phyloP scores from a whole-genome alignment of 2,888 invertebrate species.

The Tigriopus californicus region DNA sequence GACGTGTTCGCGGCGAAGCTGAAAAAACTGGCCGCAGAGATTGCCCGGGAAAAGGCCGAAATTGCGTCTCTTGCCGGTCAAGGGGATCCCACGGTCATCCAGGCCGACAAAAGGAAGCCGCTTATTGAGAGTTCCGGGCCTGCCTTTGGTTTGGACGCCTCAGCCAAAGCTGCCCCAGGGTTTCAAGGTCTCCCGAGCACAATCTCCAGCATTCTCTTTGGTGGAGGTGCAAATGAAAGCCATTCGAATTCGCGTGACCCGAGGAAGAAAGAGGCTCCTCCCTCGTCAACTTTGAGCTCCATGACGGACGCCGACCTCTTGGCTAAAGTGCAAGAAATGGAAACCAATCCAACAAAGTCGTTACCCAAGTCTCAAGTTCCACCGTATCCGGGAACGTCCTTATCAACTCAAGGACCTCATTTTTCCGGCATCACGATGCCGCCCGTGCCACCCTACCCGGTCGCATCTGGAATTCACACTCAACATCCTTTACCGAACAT shows the following conservation, averaged over 20 bases:
- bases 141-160: background rate
- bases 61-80: background rate
- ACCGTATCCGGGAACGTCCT: too few relatives aligned
- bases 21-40: background rate
- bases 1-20: background rate
- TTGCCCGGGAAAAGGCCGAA: constrained; percentile 8
- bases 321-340: constrained; percentile 38
- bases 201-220: background rate
- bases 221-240: background rate
- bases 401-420: too few relatives aligned
- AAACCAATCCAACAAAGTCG: constrained; percentile 19
- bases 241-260: background rate
- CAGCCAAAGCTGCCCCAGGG: background rate
- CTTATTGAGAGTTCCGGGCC: too few relatives aligned
- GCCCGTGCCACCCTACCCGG: background rate
- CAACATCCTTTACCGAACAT: background rate
- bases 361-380: too few relatives aligned
- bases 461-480: background rate
- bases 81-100: background rate
- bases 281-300: constrained; percentile 32
- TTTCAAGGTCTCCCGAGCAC: background rate
- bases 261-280: constrained; percentile 20
- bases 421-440: too few relatives aligned
- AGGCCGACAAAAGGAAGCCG: too few relatives aligned
- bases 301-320: constrained; percentile 38